These are phyloP conservation scores for Oncopodura yosiiana DNA, from an alignment of 1,140 invertebrate species.

Conservation along the genomic window DNA sequence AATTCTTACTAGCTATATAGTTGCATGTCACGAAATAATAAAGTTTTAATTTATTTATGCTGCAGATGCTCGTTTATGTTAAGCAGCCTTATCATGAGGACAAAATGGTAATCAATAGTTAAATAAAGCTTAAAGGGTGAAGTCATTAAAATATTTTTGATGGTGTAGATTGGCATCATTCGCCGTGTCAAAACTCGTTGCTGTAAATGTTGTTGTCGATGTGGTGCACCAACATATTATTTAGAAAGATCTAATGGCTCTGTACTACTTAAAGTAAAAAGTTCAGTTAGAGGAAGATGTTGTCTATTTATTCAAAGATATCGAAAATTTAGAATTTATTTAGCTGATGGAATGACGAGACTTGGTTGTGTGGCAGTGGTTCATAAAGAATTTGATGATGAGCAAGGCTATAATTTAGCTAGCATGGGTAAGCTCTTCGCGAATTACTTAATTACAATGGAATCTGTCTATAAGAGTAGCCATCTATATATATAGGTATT, in stretches of 20 bases:
- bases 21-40: background rate
- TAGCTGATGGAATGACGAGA: constrained; percentile 12
- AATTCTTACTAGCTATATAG: too few relatives aligned
- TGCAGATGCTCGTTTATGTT: constrained; percentile 22
- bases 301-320: background rate
- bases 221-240: constrained; percentile 6
- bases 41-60: background rate
- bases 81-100: constrained; percentile 12
- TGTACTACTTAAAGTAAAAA: constrained; percentile 22
- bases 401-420: constrained; percentile 2
- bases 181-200: constrained; percentile 9
- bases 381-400: constrained; percentile 9
- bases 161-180: constrained; percentile 17
- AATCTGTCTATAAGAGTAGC: too few relatives aligned
- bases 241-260: constrained; percentile 22
- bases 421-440: too few relatives aligned
- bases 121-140: too few relatives aligned
- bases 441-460: too few relatives aligned
- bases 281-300: background rate
- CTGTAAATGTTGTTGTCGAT: constrained; percentile 14
- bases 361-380: constrained; percentile 4
- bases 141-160: too few relatives aligned
- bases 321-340: constrained; percentile 8
- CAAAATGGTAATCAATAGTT: too few relatives aligned
- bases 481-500: too few relatives aligned